Percentiles rank a stretch among this genome's conserved stretches.
These are phyloP conservation scores for Antitype chi DNA, from an alignment of 2,888 invertebrate genomes.

Conservation along the genomic window DNA sequence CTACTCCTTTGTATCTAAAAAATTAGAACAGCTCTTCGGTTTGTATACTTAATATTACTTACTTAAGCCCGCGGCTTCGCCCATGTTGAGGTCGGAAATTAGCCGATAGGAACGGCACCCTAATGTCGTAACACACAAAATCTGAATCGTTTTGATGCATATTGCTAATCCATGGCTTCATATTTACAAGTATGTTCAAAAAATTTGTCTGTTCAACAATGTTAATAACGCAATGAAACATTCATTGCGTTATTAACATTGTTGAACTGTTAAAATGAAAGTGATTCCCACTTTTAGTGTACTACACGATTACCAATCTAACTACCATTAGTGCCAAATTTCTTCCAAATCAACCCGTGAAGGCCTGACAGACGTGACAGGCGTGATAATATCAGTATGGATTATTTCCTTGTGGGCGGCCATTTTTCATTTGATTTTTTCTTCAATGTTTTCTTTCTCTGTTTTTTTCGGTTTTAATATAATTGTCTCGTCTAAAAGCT, in stretches of 20 bases:
- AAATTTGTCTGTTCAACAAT: too few species aligned
- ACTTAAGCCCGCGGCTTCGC: background rate
- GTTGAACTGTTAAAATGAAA: too few species aligned
- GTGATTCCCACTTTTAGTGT: too few species aligned
- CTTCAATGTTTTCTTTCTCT: background rate
- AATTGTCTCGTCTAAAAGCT: slow-evolving; percentile 44
- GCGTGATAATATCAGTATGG: background rate
- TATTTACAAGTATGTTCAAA: too few species aligned
- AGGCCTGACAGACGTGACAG: background rate
- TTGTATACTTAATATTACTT: too few species aligned
- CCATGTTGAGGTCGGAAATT: background rate
- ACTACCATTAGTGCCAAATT: background rate
- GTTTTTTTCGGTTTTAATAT: slow-evolving; percentile 22
- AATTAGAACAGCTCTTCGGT: background rate
- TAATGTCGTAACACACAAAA: too few species aligned
- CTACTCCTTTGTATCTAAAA: too few species aligned
- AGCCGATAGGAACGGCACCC: background rate
- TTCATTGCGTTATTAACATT: too few species aligned
- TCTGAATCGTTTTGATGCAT: too few species aligned
- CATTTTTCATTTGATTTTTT: background rate
- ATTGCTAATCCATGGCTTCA: too few species aligned
- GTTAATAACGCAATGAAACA: too few species aligned
- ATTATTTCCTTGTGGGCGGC: background rate
- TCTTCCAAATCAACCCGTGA: background rate
- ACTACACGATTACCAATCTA: too few species aligned